phyloP scores from a whole-genome alignment of 92 coral and sea anemone genomes.

The Isaurus tuberculatus region DNA sequence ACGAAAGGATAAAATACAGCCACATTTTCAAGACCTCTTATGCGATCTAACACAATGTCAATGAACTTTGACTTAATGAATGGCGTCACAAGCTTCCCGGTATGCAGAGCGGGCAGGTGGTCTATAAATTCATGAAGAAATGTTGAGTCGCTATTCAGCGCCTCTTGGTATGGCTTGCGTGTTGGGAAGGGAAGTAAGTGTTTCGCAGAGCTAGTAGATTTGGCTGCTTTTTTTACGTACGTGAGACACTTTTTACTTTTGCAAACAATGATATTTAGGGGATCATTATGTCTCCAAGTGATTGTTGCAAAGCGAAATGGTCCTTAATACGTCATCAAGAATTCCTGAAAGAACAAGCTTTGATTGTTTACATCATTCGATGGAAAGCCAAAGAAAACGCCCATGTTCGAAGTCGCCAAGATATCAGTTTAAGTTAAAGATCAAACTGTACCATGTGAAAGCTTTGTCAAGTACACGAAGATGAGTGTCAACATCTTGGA shows the following conservation, averaged over 20 bases:
- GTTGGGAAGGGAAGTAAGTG: too few relatives aligned
- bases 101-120: constrained; percentile 12
- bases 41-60: neutral
- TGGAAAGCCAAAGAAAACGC: constrained; percentile 18
- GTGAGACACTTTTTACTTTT: neutral
- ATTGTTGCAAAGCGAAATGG: neutral
- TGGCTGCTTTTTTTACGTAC: neutral
- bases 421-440: neutral
- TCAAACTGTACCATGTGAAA: neutral
- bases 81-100: constrained; percentile 25
- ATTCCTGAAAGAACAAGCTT: constrained; percentile 33
- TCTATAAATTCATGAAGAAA: constrained; percentile 3
- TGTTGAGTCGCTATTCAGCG: constrained; percentile 47
- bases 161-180: constrained; percentile 9
- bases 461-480: neutral
- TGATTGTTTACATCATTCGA: constrained; percentile 40
- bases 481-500: neutral
- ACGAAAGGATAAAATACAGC: constrained; percentile 36
- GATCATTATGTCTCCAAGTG: neutral
- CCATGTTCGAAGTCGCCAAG: neutral
- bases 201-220: neutral
- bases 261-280: neutral
- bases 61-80: constrained; percentile 1
- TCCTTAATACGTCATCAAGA: constrained; percentile 22
- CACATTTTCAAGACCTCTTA: constrained; percentile 35